phyloP scores from a whole-genome alignment of 1,140 invertebrate genomes.

The Neodiprion pinetum region DNA sequence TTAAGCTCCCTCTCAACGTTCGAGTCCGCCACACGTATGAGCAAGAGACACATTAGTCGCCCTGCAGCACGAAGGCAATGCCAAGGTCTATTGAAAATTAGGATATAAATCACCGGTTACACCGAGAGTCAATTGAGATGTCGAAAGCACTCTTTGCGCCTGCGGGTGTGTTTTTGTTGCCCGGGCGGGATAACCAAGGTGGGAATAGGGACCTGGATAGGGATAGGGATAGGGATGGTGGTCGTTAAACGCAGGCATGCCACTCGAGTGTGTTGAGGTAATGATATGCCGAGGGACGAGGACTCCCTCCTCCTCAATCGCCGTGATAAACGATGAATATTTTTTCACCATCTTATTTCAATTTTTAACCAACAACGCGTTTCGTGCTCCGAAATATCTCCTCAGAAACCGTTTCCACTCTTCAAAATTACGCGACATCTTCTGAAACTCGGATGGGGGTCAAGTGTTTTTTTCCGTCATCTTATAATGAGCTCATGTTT shows the following conservation, averaged over 20 bases:
- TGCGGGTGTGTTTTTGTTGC: slow-evolving; percentile 34
- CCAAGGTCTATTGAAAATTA: slow-evolving; percentile 33
- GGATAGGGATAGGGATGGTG: slow-evolving; percentile 19
- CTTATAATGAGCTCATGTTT: too few relatives aligned
- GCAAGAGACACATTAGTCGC: neutral
- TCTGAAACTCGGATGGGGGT: too few relatives aligned
- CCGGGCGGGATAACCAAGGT: slow-evolving; percentile 19
- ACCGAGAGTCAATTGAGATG: slow-evolving; percentile 54
- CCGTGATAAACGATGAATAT: slow-evolving; percentile 43
- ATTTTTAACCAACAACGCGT: too few relatives aligned
- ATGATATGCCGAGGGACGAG: slow-evolving; percentile 54
- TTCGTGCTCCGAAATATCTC: too few relatives aligned
- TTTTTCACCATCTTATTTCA: neutral
- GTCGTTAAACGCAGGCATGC: slow-evolving; percentile 55
- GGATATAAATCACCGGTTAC: slow-evolving; percentile 48
- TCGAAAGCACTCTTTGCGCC: slow-evolving; percentile 52
- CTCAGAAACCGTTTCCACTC: too few relatives aligned
- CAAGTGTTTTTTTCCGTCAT: too few relatives aligned
- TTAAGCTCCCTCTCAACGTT: neutral
- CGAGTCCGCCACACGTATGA: neutral
- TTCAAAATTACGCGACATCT: too few relatives aligned
- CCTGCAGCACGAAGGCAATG: neutral
- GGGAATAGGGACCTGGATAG: slow-evolving; percentile 9
- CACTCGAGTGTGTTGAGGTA: slow-evolving; percentile 47
- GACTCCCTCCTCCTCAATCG: slow-evolving; percentile 20